Conservation (phyloP, 35 echinoderm and acorn worm species). For the Hemicentrotus pulcherrimus region DNA sequence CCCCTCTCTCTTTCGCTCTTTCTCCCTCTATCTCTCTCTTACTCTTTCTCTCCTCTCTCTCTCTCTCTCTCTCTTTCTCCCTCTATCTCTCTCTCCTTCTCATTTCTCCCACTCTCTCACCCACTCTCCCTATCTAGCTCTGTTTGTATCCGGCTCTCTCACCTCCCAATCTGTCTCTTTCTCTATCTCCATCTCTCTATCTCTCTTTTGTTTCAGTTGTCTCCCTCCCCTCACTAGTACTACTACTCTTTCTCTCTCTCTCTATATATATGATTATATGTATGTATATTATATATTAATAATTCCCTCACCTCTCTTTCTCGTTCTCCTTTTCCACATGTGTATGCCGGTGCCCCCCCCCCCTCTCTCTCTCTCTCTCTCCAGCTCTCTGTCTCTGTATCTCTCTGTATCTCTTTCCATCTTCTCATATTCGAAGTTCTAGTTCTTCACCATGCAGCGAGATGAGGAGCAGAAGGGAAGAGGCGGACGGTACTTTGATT, state of each 20-base stretch:
- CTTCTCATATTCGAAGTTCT: neutral
- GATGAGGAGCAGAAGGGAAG: neutral
- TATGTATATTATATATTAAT: too few species aligned
- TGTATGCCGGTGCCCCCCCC: too few species aligned
- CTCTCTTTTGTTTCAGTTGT: too few species aligned
- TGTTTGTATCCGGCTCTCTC: too few species aligned
- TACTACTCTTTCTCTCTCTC: neutral
- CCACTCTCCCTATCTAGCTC: too few species aligned
- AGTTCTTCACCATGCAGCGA: neutral
- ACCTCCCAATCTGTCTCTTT: too few species aligned
- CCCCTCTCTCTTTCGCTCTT: neutral
- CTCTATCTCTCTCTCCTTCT: neutral
- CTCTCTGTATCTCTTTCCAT: neutral
- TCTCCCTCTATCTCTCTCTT: neutral
- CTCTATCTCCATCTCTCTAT: too few species aligned
- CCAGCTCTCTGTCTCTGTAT: neutral
- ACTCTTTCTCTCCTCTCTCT: neutral
- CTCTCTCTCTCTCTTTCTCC: neutral
- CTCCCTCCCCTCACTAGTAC: too few species aligned
- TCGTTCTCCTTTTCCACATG: too few species aligned
- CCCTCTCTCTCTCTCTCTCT: neutral
- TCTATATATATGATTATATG: too few species aligned
- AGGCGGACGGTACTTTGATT: conserved; percentile 37
- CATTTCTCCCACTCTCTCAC: neutral
- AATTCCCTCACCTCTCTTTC: too few species aligned